phyloP scores from a whole-genome alignment of 92 coral and sea anemone species.

The Epizoanthus scotinus region DNA sequence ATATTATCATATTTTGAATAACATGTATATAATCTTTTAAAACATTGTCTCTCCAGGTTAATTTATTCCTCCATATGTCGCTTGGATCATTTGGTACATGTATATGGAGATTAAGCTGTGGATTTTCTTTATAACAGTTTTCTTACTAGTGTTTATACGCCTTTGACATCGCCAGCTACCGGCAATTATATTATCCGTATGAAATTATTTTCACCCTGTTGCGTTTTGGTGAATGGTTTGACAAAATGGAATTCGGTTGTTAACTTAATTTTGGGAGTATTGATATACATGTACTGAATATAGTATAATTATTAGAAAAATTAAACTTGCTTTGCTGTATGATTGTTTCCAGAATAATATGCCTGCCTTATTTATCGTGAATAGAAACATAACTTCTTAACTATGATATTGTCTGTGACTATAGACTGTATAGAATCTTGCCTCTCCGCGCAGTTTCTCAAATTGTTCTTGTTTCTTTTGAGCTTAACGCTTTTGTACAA shows the following conservation, averaged over 20 bases:
- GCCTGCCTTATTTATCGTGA: conserved; percentile 14
- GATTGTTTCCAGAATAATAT: background rate
- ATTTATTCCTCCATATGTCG: conserved; percentile 23
- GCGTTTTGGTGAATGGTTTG: background rate
- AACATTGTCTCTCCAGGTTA: background rate
- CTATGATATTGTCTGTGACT: too few relatives aligned
- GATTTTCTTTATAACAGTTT: conserved; percentile 1
- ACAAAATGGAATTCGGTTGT: conserved; percentile 10
- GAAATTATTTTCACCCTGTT: background rate
- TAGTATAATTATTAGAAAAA: conserved; percentile 6
- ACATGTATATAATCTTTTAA: too few relatives aligned
- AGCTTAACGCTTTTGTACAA: too few relatives aligned
- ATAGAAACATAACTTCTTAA: conserved; percentile 35
- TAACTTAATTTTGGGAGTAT: conserved; percentile 18
- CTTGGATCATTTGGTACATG: background rate
- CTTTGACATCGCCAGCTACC: conserved; percentile 6
- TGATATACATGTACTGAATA: too few relatives aligned
- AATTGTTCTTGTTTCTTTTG: too few relatives aligned
- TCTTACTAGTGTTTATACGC: background rate
- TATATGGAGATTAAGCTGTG: background rate
- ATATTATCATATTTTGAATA: conserved; percentile 1
- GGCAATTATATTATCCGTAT: conserved; percentile 11
- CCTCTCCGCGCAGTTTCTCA: too few relatives aligned
- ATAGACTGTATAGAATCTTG: background rate
- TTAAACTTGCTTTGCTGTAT: background rate